Evolutionary conservation across 2,113 vertebrate species (phyloP).

Genomic region (Mesoclemmys tuberculata): DNA sequence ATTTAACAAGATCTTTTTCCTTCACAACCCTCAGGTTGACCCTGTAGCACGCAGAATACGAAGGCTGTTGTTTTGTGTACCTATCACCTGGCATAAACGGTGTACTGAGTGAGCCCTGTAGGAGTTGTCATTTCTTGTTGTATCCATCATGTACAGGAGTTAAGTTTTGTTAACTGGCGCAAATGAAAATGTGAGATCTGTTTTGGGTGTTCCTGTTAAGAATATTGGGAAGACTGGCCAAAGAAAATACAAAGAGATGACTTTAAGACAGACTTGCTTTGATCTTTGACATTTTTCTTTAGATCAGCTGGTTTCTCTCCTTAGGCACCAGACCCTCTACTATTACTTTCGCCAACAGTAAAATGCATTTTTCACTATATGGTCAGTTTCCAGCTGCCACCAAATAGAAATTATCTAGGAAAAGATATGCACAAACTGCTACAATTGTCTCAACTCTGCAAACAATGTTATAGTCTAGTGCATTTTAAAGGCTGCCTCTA

Average conservation of each 20-base stretch:
- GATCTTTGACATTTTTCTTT: not conserved
- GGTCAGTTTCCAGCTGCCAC: not conserved
- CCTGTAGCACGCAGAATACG: not conserved
- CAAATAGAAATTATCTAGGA: not conserved
- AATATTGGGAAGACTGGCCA: not conserved
- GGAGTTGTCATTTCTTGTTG: constrained; percentile 58
- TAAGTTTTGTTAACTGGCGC: constrained; percentile 73
- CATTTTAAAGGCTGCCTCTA: too few relatives aligned
- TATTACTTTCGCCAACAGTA: accelerated
- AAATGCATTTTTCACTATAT: not conserved
- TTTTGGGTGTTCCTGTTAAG: constrained; percentile 49
- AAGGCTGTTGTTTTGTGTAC: constrained; percentile 58
- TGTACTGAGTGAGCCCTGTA: constrained; percentile 36
- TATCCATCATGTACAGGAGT: constrained; percentile 58
- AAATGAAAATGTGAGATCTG: constrained; percentile 55
- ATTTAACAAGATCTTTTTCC: constrained; percentile 51
- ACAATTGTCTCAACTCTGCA: accelerated
- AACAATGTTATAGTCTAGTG: not conserved
- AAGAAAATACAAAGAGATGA: not conserved
- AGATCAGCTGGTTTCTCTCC: not conserved
- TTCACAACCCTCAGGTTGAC: constrained; percentile 49
- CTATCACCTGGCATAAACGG: constrained; percentile 66
- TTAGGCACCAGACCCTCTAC: not conserved
- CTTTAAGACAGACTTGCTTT: not conserved
- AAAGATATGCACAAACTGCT: not conserved